A percentile compares a stretch with the other conserved stretches of the same genome.
Conservation (phyloP, 2,797 vertebrate species). For the Schizopygopsis malacanthus region DNA sequence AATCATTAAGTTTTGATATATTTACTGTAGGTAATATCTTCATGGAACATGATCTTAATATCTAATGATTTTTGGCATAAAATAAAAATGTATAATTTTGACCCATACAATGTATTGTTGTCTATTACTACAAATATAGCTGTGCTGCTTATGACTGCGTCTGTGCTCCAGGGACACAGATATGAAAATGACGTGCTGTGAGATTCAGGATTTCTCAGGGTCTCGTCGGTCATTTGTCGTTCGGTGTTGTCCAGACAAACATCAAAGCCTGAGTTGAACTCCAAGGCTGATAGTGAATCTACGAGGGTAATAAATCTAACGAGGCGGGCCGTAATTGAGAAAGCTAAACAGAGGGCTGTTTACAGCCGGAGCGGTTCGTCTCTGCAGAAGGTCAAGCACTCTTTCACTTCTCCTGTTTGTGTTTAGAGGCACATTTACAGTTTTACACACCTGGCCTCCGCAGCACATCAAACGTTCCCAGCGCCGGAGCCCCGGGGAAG, state of each 20-base stretch:
- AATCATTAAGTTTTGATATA: too few relatives aligned
- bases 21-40: too few relatives aligned
- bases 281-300: conserved; percentile 57
- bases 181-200: conserved; percentile 26
- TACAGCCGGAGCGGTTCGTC: conserved; percentile 66
- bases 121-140: too few relatives aligned
- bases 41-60: too few relatives aligned
- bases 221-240: conserved; percentile 17
- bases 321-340: conserved; percentile 68
- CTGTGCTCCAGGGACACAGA: too few relatives aligned
- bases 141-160: too few relatives aligned
- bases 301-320: conserved; percentile 66
- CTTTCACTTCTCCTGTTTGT: conserved; percentile 74
- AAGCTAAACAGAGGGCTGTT: conserved; percentile 70
- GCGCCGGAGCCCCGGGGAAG: conserved; percentile 65
- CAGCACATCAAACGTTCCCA: conserved; percentile 77
- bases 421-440: conserved; percentile 74
- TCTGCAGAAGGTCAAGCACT: conserved; percentile 66
- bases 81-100: too few relatives aligned
- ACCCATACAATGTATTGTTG: too few relatives aligned
- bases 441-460: conserved; percentile 72
- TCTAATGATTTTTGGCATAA: too few relatives aligned
- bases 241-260: conserved; percentile 36
- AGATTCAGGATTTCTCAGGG: not conserved
- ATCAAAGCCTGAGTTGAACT: conserved; percentile 67